Evolutionary conservation across 2,888 invertebrate species (phyloP), one percentile per base, ranked within the genome.

Genomic region (Hypselothyrea guttata): DNA sequence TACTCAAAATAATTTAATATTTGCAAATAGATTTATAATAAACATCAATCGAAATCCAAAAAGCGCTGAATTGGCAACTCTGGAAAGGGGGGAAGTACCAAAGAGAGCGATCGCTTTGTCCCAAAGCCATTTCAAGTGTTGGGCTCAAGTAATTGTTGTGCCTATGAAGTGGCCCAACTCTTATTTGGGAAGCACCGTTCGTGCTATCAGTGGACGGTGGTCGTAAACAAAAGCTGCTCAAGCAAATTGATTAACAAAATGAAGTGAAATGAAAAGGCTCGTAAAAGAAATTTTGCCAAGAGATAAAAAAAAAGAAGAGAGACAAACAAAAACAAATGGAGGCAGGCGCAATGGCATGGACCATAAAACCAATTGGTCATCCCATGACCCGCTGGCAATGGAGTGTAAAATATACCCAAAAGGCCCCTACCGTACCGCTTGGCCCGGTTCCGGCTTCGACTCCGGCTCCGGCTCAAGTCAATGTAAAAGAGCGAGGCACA

Each of bases 181-280:
- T 33, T 56, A 27, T 65, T 56, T 45, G 28, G 52, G 40, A 9
- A 44, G 13, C 38, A n/a, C 15, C 38, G 30, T 18, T 49, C 28
- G 22, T 22, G 12, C 22, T 48, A 48, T 38, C 18, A 28, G 27
- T 44, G 27, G 12, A 27, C 22, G 18, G 31, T 7, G 47, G 18
- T 33, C 40, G 11, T 48, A 48, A 51, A 53, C 44, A 61, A 52
- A 65, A 31, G 44, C 59, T 40, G 22, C 55, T 34, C 41, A 40
- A 34, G 34, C 53, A 79, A 79, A 79, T 76, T 76, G 77, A 76
- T 76, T 76, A 79, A 79, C 66, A 69, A 75, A 77, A 77, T 77
- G 62, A 76, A 74, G 51, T 74, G 70, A 61, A 75, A 72, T 75
- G 66, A 76, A 78, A 62, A 52, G 67, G 44, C 51, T 61, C 74